A percentile compares a stretch with the other conserved stretches of the same genome.
phyloP scores from a whole-genome alignment of 2,797 vertebrate genomes.

The Sebastes minor region DNA sequence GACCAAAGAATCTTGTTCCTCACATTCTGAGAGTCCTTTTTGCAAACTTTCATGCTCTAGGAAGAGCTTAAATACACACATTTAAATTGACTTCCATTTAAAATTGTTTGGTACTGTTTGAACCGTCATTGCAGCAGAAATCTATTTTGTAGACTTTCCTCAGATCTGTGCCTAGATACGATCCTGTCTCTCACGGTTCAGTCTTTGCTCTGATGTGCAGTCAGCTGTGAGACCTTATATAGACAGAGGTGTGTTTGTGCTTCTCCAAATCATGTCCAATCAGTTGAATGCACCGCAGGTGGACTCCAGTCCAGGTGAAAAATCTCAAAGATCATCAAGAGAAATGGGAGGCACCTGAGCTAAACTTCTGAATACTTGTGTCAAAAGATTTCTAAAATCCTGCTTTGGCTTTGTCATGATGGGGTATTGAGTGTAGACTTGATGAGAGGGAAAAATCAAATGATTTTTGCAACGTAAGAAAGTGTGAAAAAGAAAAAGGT shows the following conservation, averaged over 20 bases:
- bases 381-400: background rate
- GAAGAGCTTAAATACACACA: background rate
- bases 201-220: no score
- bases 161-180: background rate
- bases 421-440: background rate
- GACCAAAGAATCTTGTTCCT: background rate
- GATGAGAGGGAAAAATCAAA: background rate
- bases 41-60: background rate
- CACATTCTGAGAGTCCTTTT: background rate
- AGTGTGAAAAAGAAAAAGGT: background rate
- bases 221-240: background rate
- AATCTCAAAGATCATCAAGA: background rate
- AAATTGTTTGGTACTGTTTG: background rate
- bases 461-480: background rate
- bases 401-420: background rate
- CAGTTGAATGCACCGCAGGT: background rate
- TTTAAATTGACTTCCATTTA: no score
- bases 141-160: background rate
- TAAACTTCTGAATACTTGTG: background rate
- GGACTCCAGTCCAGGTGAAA: background rate
- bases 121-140: background rate
- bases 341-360: background rate
- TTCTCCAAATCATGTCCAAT: background rate
- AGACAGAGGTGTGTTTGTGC: background rate
- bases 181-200: background rate